A percentile compares a stretch with the other conserved stretches of the same genome.
These are phyloP conservation scores for Phaedon cochleariae DNA, from an alignment of 2,888 invertebrate genomes.

Conservation along the genomic window DNA sequence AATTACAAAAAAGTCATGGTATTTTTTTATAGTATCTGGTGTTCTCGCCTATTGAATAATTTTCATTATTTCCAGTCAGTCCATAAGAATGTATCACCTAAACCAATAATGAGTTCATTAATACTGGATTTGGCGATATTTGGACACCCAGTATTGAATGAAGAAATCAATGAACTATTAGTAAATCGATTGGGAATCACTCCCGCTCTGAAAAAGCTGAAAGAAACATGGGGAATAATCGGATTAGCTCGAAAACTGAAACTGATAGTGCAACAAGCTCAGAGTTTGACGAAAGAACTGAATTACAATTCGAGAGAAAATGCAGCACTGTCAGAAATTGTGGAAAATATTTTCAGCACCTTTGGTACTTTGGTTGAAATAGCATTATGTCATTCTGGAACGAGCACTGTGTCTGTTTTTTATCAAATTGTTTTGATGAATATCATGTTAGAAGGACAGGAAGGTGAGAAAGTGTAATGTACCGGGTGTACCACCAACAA, in stretches of 20 bases:
- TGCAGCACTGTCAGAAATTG: constrained; percentile 52
- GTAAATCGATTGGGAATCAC: constrained; percentile 62
- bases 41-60: too few relatives aligned
- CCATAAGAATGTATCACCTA: constrained; percentile 59
- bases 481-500: too few relatives aligned
- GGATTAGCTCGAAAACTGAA: constrained; percentile 22
- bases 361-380: constrained; percentile 50
- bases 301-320: constrained; percentile 53
- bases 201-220: constrained; percentile 40
- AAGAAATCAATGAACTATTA: constrained; percentile 63
- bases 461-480: constrained; percentile 55
- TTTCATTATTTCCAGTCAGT: constrained; percentile 62
- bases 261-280: constrained; percentile 20
- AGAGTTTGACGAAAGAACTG: constrained; percentile 48
- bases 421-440: constrained; percentile 68
- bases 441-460: constrained; percentile 64
- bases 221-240: constrained; percentile 50
- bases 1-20: too few relatives aligned
- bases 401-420: constrained; percentile 64
- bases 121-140: constrained; percentile 70
- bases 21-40: too few relatives aligned
- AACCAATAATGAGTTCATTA: constrained; percentile 63
- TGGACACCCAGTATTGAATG: constrained; percentile 69
- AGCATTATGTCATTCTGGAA: constrained; percentile 60
- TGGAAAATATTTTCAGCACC: constrained; percentile 55